Evolutionary conservation across 2,888 invertebrate species (phyloP).

Genomic region (Morinoia aosen): DNA sequence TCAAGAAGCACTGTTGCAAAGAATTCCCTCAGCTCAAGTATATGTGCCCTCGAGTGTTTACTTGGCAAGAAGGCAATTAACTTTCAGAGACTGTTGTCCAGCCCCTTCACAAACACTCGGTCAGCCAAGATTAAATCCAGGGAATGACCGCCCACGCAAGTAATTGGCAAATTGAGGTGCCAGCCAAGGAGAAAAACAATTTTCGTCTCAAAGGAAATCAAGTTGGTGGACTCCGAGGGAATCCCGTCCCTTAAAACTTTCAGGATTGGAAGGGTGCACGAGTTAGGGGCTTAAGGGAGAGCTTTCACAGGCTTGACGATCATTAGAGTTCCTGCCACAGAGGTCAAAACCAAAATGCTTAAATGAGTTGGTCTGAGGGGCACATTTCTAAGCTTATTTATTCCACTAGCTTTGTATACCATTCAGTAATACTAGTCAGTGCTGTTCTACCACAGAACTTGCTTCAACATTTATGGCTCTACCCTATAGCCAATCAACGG

Average conservation of each 20-base stretch:
- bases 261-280: slow-evolving; percentile 43
- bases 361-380: not conserved
- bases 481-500: not conserved
- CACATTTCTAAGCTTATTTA: not conserved
- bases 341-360: not conserved
- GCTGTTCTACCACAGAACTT: not conserved
- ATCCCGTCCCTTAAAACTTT: slow-evolving; percentile 8
- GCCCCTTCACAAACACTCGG: slow-evolving; percentile 47
- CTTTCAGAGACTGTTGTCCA: slow-evolving; percentile 42
- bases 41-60: slow-evolving; percentile 42
- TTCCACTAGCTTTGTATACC: too few relatives aligned
- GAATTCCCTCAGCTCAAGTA: not conserved
- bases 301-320: not conserved
- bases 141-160: slow-evolving; percentile 46
- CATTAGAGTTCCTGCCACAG: not conserved
- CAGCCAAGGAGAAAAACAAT: slow-evolving; percentile 52
- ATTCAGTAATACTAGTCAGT: too few relatives aligned
- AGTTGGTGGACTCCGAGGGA: slow-evolving; percentile 29
- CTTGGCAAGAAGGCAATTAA: slow-evolving; percentile 41
- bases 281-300: not conserved
- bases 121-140: slow-evolving; percentile 42
- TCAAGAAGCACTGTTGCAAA: slow-evolving; percentile 4
- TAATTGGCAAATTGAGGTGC: slow-evolving; percentile 50
- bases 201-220: slow-evolving; percentile 48
- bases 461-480: not conserved